A percentile compares a stretch with the other conserved stretches of the same genome.
These are phyloP conservation scores for Circaetus cinerascens DNA, from an alignment of 2,113 vertebrate genomes.

Conservation along the genomic window DNA sequence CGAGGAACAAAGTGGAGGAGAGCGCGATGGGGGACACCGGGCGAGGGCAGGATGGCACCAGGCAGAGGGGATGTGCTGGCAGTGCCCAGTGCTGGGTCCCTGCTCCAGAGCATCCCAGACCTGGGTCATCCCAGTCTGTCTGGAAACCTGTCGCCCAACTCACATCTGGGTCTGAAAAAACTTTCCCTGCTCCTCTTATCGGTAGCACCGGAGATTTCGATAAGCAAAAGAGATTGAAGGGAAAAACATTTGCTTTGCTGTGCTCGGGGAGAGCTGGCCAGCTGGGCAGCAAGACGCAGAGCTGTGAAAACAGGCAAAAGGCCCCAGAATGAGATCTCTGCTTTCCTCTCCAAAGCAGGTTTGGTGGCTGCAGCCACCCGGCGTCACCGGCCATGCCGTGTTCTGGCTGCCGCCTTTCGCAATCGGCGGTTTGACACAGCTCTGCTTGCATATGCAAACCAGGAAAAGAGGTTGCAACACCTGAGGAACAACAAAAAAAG, in stretches of 20 bases:
- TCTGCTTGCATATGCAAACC: conserved; percentile 49
- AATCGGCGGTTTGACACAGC: not conserved
- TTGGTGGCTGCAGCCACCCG: not conserved
- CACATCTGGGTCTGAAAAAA: not conserved
- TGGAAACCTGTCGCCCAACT: not conserved
- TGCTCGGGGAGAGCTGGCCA: not conserved
- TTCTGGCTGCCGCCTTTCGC: not conserved
- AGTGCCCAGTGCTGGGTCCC: rapidly evolving
- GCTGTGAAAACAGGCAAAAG: not conserved
- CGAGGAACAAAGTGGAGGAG: not conserved
- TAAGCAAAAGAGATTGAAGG: not conserved
- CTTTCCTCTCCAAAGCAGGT: not conserved
- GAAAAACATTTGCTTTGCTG: not conserved
- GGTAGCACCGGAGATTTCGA: rapidly evolving
- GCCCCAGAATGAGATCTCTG: not conserved
- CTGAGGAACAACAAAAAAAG: conserved; percentile 7
- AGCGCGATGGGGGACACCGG: rapidly evolving
- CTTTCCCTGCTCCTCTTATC: not conserved
- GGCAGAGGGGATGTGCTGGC: not conserved
- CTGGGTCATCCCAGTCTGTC: rapidly evolving
- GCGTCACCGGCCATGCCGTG: not conserved
- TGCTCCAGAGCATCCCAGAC: not conserved
- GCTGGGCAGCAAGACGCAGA: not conserved
- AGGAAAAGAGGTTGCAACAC: conserved; percentile 47
- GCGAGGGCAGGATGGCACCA: not conserved